These are phyloP conservation scores for Ptiloglossa arizonensis DNA, from an alignment of 1,140 invertebrate species.

Conservation along the genomic window DNA sequence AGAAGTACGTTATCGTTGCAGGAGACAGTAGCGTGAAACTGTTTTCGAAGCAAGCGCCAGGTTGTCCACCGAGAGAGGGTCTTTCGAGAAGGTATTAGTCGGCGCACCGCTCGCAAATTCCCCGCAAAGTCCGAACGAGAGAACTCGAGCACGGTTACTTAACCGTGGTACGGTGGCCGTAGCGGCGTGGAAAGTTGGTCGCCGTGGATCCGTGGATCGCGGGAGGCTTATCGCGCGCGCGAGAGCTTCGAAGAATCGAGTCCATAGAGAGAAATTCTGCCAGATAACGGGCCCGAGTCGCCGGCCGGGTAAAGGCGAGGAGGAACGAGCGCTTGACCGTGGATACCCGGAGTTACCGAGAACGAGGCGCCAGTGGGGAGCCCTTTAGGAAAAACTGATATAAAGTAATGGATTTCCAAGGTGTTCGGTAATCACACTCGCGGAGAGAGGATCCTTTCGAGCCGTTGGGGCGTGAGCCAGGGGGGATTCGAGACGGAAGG, in stretches of 20 bases:
- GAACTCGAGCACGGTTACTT: too few relatives aligned
- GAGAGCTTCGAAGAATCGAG: not conserved
- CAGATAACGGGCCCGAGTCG: slow-evolving; percentile 55
- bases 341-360: slow-evolving; percentile 33
- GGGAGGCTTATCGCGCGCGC: too few relatives aligned
- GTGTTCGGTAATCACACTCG: slow-evolving; percentile 68
- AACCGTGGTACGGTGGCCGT: too few relatives aligned
- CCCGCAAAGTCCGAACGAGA: too few relatives aligned
- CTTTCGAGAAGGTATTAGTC: too few relatives aligned
- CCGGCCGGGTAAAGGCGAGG: slow-evolving; percentile 33
- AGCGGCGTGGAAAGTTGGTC: too few relatives aligned
- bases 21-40: too few relatives aligned
- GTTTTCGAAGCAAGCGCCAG: too few relatives aligned
- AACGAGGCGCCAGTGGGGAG: slow-evolving; percentile 19
- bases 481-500: slow-evolving; percentile 11
- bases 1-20: too few relatives aligned
- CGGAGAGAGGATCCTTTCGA: slow-evolving; percentile 39
- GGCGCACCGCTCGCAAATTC: too few relatives aligned
- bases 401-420: slow-evolving; percentile 71
- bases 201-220: too few relatives aligned
- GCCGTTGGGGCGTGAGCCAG: slow-evolving; percentile 23
- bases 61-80: too few relatives aligned
- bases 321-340: slow-evolving; percentile 20
- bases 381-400: slow-evolving; percentile 67
- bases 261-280: slow-evolving; percentile 27